A percentile compares a stretch with the other conserved stretches of the same genome.
phyloP scores from a whole-genome alignment of 2,113 vertebrate genomes.

The Callorhinus ursinus region DNA sequence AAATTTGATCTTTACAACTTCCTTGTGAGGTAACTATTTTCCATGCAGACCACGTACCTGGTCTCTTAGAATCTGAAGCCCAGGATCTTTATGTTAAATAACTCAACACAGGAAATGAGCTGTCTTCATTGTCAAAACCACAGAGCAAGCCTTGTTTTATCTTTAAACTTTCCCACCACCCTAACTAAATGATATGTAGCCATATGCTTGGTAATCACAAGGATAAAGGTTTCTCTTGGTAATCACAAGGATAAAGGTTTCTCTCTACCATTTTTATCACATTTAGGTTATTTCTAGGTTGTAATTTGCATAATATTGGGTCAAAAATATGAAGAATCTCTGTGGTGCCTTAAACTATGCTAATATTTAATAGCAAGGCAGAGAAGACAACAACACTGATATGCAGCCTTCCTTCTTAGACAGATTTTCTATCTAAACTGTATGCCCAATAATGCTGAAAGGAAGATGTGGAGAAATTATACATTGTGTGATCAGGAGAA shows the following conservation, averaged over 20 bases:
- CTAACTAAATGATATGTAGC: neutral
- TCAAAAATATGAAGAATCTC: conserved; percentile 44
- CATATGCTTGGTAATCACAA: conserved; percentile 57
- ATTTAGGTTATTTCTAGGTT: conserved; percentile 18
- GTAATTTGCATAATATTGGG: conserved; percentile 52
- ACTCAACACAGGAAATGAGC: neutral
- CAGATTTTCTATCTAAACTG: conserved; percentile 20
- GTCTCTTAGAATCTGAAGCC: neutral
- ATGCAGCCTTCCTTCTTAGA: neutral
- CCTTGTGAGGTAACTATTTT: neutral
- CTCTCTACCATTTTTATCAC: conserved; percentile 48
- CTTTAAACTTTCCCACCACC: neutral
- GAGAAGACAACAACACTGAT: neutral
- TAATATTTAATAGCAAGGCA: neutral
- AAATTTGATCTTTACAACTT: neutral
- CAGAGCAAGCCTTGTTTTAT: neutral
- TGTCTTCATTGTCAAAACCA: neutral
- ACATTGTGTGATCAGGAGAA: conserved; percentile 32
- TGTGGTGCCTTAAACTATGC: neutral
- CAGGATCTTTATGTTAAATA: neutral
- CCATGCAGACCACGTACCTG: neutral
- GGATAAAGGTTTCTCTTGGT: conserved; percentile 41
- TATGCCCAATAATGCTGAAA: neutral
- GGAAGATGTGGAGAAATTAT: neutral
- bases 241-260: conserved; percentile 39